Evolutionary conservation across 2,888 invertebrate species (phyloP), one percentile per base, ranked within the genome.

Genomic region (Griposia aprilina): DNA sequence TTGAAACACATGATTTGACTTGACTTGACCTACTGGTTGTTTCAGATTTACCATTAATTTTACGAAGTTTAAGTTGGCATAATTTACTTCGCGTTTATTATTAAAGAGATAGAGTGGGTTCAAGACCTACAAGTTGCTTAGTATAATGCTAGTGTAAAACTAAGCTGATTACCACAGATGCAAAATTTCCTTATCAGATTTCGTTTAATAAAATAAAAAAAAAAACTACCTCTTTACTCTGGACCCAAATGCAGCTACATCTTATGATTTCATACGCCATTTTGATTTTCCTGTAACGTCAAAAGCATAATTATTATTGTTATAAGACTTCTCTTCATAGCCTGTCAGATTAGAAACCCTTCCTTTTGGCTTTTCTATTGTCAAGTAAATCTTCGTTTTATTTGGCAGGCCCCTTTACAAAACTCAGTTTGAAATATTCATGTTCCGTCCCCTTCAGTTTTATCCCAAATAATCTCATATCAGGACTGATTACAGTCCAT

Each of bases 381-480:
- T 59, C 4, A 17, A 55, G 52, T 17, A 50, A 82, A 80, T 20
- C 36, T 48, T 17, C 2, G 45, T 11, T 1, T 26, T 67, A 55
- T 70, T 71, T 60, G 11, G 55, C 8, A 57, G 60, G n/a, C 55
- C 85, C 75, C 52, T 68, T 59, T 45, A 30, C 59, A 65, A 69
- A 80, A 59, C 15, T 48, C 26, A 55, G 52, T 84, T 80, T 60
- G 52, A 80, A 85, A 85, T 77, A 84, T 80, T 76, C 63, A 87
- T 67, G 48, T 65, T 57, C 55, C n/a, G 50, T 71, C 70, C 81
- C 80, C 65, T 71, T 63, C 59, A 69, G 66, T 83, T 87, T 76
- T 88, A 72, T 75, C 70, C 59, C 17, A 48, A 74, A 72, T 81
- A 81, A 86, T 84, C 78, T 84, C 36, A 76, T 78, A 86, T 78